A percentile compares a stretch with the other conserved stretches of the same genome.
Conservation (phyloP, 2,888 invertebrate genomes). For the Daptonema setosum region DNA sequence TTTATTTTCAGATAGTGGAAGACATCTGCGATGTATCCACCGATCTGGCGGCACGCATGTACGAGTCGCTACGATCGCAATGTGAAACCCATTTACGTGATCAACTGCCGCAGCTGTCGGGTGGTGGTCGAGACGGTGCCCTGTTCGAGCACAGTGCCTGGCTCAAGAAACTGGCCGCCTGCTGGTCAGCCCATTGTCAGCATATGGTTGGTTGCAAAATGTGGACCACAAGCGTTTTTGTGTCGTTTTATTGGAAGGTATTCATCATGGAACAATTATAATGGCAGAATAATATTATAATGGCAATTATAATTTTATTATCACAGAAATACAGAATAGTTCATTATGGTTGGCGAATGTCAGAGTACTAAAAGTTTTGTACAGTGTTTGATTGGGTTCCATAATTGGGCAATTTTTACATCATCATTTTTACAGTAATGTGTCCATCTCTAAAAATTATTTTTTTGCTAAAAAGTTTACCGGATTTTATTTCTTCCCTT, state of each 20-base stretch:
- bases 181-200: constrained; percentile 83
- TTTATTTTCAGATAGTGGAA: constrained; percentile 67
- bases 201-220: constrained; percentile 56
- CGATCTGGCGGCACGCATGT: constrained; percentile 65
- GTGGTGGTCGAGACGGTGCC: not conserved
- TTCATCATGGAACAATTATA: too few species aligned
- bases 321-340: too few species aligned
- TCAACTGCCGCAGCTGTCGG: not conserved
- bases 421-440: too few species aligned
- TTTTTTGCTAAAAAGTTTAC: too few species aligned
- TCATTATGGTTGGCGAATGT: too few species aligned
- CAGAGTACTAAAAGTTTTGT: too few species aligned
- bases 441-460: too few species aligned
- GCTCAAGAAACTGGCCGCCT: constrained; percentile 73
- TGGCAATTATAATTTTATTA: too few species aligned
- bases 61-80: constrained; percentile 57
- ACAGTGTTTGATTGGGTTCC: too few species aligned
- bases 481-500: too few species aligned
- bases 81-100: constrained; percentile 34
- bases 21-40: constrained; percentile 98
- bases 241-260: constrained; percentile 1
- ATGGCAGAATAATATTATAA: too few species aligned
- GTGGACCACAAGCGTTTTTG: constrained; percentile 2
- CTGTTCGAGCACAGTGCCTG: constrained; percentile 33
- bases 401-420: too few species aligned